Base-by-base conservation (phyloP, 2,113 vertebrate species). In the Dipodomys stephensi region DNA sequence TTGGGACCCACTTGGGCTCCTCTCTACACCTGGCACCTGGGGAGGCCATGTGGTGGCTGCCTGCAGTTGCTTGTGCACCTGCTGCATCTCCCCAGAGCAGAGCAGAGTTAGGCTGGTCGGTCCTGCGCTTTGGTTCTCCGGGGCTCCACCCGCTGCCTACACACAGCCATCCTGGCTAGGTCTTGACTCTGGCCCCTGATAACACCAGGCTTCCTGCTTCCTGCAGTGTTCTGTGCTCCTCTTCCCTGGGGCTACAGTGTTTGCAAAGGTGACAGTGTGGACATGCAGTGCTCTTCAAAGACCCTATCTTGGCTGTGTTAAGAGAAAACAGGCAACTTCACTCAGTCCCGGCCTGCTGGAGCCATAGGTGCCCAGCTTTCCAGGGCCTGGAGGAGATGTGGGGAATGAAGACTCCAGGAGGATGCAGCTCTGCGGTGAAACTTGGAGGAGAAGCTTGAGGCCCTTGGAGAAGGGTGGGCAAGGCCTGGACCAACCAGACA, bases 131-230 rank as follows among this genome's bases (percentile, higher is more conserved):
- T 1, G 10, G 12, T 28, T 92, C 57, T 30, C 76, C 23, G 8
- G 7, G 4, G 23, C 32, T 23, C 13, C 9, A 35, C 25, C 72
- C 12, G 15, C 53, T 46, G 8, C 30, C 27, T 20, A 16, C 15
- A 32, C 57, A 6, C 6, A 0, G 0, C 15, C 19, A 0, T 0
- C 4, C 74, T 44, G 65, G 39, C 39, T 35, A 3, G 49, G 6
- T 7, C 73, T 49, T 30, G 7, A 57, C 23, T 44, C 68, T 68
- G 72, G 32, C 20, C 5, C 11, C 0, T 12, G 5, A 35, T n/a
- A 13, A 11, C 4, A 0, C 12, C 19, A 0, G 0, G n/a, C 74
- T n/a, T 16, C 3, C 0, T 3, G 53, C 44, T 67, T 64, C 67
- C 25, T 20, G 10, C 44, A 49, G 7, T 13, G 32, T 32, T 35